Base-by-base conservation (phyloP, 2,888 invertebrate species). In the Cheilosia variabilis region DNA sequence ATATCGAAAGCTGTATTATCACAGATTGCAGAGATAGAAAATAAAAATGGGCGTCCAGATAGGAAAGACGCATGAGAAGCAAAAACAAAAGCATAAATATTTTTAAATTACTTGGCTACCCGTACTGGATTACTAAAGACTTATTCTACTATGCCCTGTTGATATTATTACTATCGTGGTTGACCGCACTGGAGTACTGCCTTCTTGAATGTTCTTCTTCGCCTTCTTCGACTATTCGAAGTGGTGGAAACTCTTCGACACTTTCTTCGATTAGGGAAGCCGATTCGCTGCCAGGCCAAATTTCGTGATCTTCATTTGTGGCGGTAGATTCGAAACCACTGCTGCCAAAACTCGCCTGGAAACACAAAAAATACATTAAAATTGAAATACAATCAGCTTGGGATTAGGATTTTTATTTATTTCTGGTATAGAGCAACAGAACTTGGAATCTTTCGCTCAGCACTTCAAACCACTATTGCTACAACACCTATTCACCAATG, bases 291-390 rank as follows among this genome's bases (percentile, higher is more conserved):
- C 24, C 22, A n/a, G 76, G 52, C 66, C 71, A 68, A 31, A 45
- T 45, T 53, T 75, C 66, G 63, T 69, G 81, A 5, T 68, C 68
- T 24, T 69, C 71, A 65, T 72, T 73, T 24, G 34, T 24, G 5
- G 19, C 57, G 19, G 57, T 63, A 19, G 89, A 89, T 76, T 88
- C 88, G 77, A 89, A 89, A 34, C 88, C 89, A 87, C 89, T 90
- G 87, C 88, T 90, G 60, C 79, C 87, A 63, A 84, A 88, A 72
- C 89, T 89, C 80, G 87, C 76, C 91, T 91, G 88, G 27, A 90
- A 89, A 73, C 31, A 62, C 76, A 79, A 73, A 37, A 52, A 87
- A 6, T 45, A 5, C 6, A 45, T 31, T 6, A 22, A 22, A 27
- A 0, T 43, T 43, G n/a, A 15, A 4, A 17, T 27, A 0, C 5